A percentile compares a stretch with the other conserved stretches of the same genome.
These are phyloP conservation scores for Drosophila prolongata DNA, from an alignment of 2,888 invertebrate species.

Conservation along the genomic window DNA sequence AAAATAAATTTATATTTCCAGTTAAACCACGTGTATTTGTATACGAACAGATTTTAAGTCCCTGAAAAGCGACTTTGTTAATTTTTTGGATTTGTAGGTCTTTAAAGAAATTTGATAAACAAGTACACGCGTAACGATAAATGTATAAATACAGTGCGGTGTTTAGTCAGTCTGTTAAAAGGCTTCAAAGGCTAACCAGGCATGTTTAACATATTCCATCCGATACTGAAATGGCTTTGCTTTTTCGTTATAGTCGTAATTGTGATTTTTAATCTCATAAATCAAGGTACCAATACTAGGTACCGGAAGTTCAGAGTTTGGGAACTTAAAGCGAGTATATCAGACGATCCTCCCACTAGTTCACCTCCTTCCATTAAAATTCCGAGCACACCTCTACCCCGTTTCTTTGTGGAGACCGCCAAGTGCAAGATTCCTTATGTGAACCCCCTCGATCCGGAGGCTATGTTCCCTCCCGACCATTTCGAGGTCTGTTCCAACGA, in stretches of 20 bases:
- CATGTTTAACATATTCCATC: slow-evolving; percentile 5
- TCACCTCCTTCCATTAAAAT: background rate
- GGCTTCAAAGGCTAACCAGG: background rate
- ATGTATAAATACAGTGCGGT: background rate
- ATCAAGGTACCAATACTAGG: no score
- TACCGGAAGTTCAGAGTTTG: background rate
- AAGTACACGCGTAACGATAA: background rate
- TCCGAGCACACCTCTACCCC: background rate
- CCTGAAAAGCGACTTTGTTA: no score
- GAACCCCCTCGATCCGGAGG: slow-evolving; percentile 86
- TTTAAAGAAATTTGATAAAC: background rate
- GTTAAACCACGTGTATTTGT: no score
- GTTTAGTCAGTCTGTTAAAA: background rate
- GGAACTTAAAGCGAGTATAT: background rate
- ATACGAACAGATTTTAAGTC: no score
- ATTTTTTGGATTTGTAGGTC: no score
- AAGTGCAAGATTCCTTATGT: slow-evolving; percentile 87
- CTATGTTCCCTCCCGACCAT: slow-evolving; percentile 84
- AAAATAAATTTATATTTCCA: no score
- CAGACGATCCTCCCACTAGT: background rate
- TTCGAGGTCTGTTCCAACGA: slow-evolving; percentile 85
- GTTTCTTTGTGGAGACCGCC: slow-evolving; percentile 84
- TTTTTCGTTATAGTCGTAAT: slow-evolving; percentile 2
- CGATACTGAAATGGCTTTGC: slow-evolving; percentile 9
- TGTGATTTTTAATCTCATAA: slow-evolving; percentile 4